Conservation (phyloP, 1,140 invertebrate species). For the Mya arenaria region DNA sequence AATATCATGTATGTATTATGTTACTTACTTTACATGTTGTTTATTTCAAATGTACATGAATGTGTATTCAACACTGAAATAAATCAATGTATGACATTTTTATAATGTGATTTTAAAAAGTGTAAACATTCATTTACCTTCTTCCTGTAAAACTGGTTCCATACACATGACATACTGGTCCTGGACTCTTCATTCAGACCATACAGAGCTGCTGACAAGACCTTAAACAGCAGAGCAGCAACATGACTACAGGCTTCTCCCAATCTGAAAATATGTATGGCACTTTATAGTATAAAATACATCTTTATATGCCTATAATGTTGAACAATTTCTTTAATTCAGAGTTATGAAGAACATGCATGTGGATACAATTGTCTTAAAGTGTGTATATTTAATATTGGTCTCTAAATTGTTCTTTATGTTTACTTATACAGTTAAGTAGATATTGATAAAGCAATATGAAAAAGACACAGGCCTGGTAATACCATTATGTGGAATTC, state of each 20-base stretch:
- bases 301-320: neutral
- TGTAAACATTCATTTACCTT: conserved; percentile 25
- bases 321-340: neutral
- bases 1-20: no score
- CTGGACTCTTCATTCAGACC: neutral
- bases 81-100: neutral
- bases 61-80: neutral
- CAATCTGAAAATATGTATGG: conserved; percentile 32
- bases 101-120: neutral
- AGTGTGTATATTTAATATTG: neutral
- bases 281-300: neutral
- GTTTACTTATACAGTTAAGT: neutral
- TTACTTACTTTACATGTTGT: no score
- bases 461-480: neutral
- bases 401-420: neutral
- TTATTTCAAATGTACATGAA: neutral
- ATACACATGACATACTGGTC: conserved; percentile 10
- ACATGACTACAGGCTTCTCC: conserved; percentile 48
- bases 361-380: neutral
- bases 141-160: conserved; percentile 32
- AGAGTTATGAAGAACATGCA: neutral
- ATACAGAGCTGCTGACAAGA: neutral
- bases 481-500: neutral
- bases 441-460: neutral
- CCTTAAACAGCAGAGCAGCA: conserved; percentile 32